Conservation (phyloP, 2,113 vertebrate species). For the Mesembrinibis cayennensis region DNA sequence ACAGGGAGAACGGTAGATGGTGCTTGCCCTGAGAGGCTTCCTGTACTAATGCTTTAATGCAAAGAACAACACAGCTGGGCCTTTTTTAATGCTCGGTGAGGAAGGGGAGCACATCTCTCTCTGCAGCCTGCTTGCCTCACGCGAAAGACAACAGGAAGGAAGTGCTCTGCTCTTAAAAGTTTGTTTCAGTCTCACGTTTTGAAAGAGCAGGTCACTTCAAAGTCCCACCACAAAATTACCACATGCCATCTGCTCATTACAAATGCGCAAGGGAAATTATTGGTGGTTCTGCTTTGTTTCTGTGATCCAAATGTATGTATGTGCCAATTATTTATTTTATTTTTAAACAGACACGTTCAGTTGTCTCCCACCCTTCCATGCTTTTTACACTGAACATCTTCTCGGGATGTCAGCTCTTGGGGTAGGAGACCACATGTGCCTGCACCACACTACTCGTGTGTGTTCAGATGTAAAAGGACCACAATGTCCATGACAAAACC, state of each 20-base stretch:
- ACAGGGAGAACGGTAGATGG: background rate
- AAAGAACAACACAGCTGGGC: background rate
- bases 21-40: background rate
- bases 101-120: background rate
- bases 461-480: background rate
- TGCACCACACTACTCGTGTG: background rate
- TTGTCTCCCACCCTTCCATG: background rate
- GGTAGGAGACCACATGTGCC: background rate
- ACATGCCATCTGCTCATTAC: conserved; percentile 6
- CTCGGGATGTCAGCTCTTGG: background rate
- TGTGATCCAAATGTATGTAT: conserved; percentile 32
- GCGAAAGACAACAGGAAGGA: background rate
- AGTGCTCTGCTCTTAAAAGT: conserved; percentile 35
- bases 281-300: conserved; percentile 37
- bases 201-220: conserved; percentile 45
- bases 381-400: background rate
- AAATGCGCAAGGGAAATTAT: conserved; percentile 7
- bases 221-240: conserved; percentile 9
- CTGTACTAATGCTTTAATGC: background rate
- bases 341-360: conserved; percentile 6
- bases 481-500: conserved; percentile 20
- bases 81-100: background rate
- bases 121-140: background rate
- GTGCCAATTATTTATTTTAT: conserved; percentile 18
- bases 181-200: conserved; percentile 23